Evolutionary conservation across 1,140 invertebrate species (phyloP), one percentile per base, ranked within the genome.

Genomic region (Drosophila malerkotliana): DNA sequence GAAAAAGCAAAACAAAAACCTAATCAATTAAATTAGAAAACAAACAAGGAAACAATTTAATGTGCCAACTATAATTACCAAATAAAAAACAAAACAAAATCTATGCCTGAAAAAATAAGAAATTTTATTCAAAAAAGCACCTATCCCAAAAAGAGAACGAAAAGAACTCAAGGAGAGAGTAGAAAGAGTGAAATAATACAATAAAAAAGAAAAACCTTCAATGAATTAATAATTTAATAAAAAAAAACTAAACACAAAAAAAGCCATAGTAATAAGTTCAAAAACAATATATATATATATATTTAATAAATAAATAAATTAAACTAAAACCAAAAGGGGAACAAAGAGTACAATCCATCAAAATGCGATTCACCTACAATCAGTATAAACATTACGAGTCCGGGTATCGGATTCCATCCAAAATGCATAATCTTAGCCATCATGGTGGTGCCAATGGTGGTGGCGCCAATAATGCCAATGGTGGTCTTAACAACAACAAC

Each of bases 281-380:
- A 4, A 14, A 18, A 41, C 0, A 15, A 41, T 4, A 41, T 2
- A 1, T 5, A 4, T 14, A 41, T 41, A 6, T n/a, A n/a, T 15
- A 14, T 15, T 15, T 10, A 41, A 41, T 15, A 4, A 41, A 4
- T 6, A 41, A 41, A 5, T 1, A 5, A 41, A 41, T 6, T 10
- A n/a, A 41, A 14, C 3, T 5, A n/a, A 41, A 41, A 5, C 3
- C n/a, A 41, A 41, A 34, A 34, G 8, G 32, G 32, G 32, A 8
- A 7, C 39, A 41, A 14, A 26, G 4, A 37, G 44, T 41, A 24
- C 26, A 56, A 39, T 18, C 48, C 56, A 47, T 54, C 67, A 83
- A 79, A 85, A 91, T 91, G 90, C 90, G 90, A 68, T 91, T 91
- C 80, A 91, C 90, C 58, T 91, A 91, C 76, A 91, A 91, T 82